Base-by-base conservation (phyloP, 2,797 vertebrate species). In the Anguilla marmorata region DNA sequence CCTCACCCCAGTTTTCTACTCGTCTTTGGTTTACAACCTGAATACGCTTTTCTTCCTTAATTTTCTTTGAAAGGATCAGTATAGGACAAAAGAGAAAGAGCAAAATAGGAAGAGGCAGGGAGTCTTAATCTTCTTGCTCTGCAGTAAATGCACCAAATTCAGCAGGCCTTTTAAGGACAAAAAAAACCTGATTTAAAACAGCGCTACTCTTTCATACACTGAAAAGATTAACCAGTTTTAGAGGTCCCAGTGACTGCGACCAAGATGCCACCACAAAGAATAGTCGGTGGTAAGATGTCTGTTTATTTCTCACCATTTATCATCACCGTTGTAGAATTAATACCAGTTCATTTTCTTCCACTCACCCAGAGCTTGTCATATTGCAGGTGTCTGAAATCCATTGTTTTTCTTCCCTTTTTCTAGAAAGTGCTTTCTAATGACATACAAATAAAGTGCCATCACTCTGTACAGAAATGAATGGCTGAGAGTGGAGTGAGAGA, bases 1-100 rank as follows among this genome's bases (percentile, higher is more conserved):
- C 4, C 12, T 37, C 12, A 6, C 11, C 14, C n/a, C 37, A 8
- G 27, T 2, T 24, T 30, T 24, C 21, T 82, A 3, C 30, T 6
- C 12, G 16, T 41, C 74, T 41, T 33, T 45, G 3, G 33, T 66
- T 24, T n/a, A n/a, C 63, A 66, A 66, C 4, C 21, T 66, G 24
- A 66, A 66, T n/a, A 66, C n/a, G 21, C 7, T 66, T 66, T 66
- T 56, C 54, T 56, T 56, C 54, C 14, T 56, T 56, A 14, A 19
- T 56, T 66, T 66, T 66, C 24, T 27, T 66, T 66, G 60, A n/a
- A 76, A 82, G 74, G 80, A 16, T 85, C 80, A 8, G 21, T 60
- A 9, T 66, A 9, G 33, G 16, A 30, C 8, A 74, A 74, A 84
- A 66, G 6, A 14, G 37, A 54, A 24, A 8, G 14, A 66, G 52